Percentiles rank a stretch among this genome's conserved stretches.
Conservation (phyloP, 2,888 invertebrate genomes). For the Craniophora ligustri region DNA sequence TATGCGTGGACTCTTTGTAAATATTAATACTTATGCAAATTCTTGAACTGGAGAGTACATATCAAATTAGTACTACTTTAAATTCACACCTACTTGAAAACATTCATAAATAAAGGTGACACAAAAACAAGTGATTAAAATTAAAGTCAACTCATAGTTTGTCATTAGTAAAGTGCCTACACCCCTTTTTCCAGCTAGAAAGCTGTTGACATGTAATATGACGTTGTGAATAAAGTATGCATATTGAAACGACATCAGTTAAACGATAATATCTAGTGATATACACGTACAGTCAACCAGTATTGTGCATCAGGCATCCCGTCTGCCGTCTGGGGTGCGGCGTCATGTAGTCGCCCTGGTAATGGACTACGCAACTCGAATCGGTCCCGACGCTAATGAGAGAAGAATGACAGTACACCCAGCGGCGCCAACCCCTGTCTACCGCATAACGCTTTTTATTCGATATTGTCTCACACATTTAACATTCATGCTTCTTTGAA, state of each 20-base stretch:
- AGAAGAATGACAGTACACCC: constrained; percentile 43
- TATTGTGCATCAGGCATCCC: constrained; percentile 23
- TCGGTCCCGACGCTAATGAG: constrained; percentile 52
- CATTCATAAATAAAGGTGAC: too few species aligned
- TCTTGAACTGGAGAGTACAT: neutral
- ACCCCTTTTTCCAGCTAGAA: neutral
- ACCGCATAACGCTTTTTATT: constrained; percentile 14
- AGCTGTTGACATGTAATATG: constrained; percentile 12
- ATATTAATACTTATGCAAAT: constrained; percentile 7
- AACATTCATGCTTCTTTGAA: neutral
- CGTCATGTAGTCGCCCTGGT: constrained; percentile 45
- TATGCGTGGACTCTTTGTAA: constrained; percentile 5
- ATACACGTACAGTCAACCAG: constrained; percentile 18
- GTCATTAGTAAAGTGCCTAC: too few species aligned
- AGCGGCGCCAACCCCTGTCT: constrained; percentile 38
- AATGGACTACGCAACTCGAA: constrained; percentile 50
- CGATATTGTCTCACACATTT: neutral
- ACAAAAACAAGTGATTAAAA: too few species aligned
- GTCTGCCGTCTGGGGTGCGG: constrained; percentile 23
- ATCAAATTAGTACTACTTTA: neutral
- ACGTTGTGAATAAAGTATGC: constrained; percentile 6
- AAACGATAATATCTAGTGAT: constrained; percentile 13
- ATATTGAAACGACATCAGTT: constrained; percentile 22
- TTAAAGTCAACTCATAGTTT: too few species aligned
- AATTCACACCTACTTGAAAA: too few species aligned